Evolutionary conservation across 2,113 vertebrate genomes (phyloP).

Genomic region (Lates calcarifer): DNA sequence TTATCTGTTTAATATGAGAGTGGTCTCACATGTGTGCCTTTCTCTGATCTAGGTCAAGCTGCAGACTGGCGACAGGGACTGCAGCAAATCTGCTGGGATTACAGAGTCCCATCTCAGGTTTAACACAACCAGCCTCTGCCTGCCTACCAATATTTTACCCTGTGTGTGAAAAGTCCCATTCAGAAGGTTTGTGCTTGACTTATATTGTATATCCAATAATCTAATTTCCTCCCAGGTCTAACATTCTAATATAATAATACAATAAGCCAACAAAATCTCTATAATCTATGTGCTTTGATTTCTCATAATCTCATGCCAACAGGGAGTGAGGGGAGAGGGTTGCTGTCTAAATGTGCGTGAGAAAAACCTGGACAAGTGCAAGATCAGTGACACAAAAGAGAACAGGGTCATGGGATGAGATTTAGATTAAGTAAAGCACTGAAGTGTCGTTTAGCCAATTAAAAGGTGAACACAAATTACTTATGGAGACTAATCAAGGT

Average conservation of each 20-base stretch:
- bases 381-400: slow-evolving; percentile 51
- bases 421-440: slow-evolving; percentile 55
- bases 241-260: not conserved
- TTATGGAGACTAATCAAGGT: slow-evolving; percentile 17
- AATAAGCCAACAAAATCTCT: not conserved
- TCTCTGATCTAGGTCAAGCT: slow-evolving; percentile 80
- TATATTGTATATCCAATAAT: slow-evolving; percentile 4
- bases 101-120: slow-evolving; percentile 48
- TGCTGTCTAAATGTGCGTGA: slow-evolving; percentile 14
- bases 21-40: slow-evolving; percentile 40
- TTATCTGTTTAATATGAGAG: slow-evolving; percentile 31
- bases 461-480: slow-evolving; percentile 35
- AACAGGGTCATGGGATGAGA: slow-evolving; percentile 57
- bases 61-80: slow-evolving; percentile 48
- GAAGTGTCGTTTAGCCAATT: slow-evolving; percentile 27
- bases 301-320: slow-evolving; percentile 43
- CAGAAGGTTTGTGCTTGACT: slow-evolving; percentile 53
- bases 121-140: slow-evolving; percentile 32
- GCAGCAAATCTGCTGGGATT: slow-evolving; percentile 77
- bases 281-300: slow-evolving; percentile 40
- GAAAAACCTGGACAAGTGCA: slow-evolving; percentile 33
- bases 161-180: slow-evolving; percentile 39
- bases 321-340: not conserved
- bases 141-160: slow-evolving; percentile 14
- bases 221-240: slow-evolving; percentile 4